Evolutionary conservation across 2,113 vertebrate genomes (phyloP).

Genomic region (Silurus meridionalis): DNA sequence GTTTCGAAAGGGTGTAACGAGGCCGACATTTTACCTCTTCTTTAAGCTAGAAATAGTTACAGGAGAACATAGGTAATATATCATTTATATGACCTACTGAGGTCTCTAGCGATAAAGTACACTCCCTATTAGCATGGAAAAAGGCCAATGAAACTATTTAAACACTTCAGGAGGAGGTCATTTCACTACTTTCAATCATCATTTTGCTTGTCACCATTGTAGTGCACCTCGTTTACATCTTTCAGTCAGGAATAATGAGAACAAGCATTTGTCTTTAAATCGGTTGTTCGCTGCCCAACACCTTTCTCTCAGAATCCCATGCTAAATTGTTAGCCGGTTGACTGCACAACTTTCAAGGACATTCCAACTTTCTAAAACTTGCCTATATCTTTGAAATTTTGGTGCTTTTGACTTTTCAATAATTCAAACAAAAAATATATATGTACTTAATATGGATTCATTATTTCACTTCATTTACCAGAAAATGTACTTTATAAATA

Average conservation of each 20-base stretch:
- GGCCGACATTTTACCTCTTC: constrained; percentile 6
- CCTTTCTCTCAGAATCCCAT: neutral
- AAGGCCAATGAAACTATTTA: constrained; percentile 11
- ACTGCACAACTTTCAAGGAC: neutral
- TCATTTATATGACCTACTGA: constrained; percentile 9
- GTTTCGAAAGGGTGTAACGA: neutral
- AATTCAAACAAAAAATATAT: neutral
- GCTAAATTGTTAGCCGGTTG: neutral
- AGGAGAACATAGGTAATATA: neutral
- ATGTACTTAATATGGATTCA: too few relatives aligned
- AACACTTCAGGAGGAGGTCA: constrained; percentile 6
- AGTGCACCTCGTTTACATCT: neutral
- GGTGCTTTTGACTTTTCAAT: too few relatives aligned
- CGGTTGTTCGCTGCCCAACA: neutral
- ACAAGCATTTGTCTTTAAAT: neutral
- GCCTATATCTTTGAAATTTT: neutral
- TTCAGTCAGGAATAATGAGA: constrained; percentile 1
- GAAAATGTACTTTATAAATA: too few relatives aligned
- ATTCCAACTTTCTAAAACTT: neutral
- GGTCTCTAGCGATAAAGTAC: neutral
- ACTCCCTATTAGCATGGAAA: neutral
- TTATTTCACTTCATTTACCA: too few relatives aligned
- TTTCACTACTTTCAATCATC: constrained; percentile 27
- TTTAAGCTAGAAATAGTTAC: constrained; percentile 11
- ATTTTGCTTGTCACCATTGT: neutral